Conservation (phyloP, 2,797 vertebrate species). For the Atherinosoma microstoma region DNA sequence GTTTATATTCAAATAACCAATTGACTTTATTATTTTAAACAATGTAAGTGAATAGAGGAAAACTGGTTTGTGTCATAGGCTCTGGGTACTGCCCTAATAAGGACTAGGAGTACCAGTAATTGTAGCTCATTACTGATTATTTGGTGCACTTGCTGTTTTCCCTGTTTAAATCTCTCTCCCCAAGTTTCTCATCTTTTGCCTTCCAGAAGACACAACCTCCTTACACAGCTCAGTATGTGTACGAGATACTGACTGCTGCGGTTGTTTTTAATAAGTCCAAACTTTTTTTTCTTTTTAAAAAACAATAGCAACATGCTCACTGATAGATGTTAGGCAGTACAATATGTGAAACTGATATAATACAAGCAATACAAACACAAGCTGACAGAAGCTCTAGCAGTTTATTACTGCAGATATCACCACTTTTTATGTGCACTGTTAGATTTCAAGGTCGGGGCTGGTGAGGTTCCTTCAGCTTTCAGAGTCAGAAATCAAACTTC, state of each 20-base stretch:
- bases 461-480: too few species aligned
- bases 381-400: too few species aligned
- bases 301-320: too few species aligned
- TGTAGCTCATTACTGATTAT: constrained; percentile 53
- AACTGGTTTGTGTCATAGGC: not conserved
- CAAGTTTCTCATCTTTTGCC: not conserved
- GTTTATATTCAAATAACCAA: too few species aligned
- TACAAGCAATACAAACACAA: not conserved
- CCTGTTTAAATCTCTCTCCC: constrained; percentile 32
- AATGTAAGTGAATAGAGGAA: not conserved
- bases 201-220: constrained; percentile 5
- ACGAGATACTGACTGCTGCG: not conserved
- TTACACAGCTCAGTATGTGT: not conserved
- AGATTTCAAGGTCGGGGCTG: too few species aligned
- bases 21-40: not conserved
- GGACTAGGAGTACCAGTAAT: constrained; percentile 37
- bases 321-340: too few species aligned
- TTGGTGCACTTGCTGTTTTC: constrained; percentile 49
- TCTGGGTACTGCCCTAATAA: not conserved
- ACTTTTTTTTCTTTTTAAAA: not conserved
- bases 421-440: too few species aligned
- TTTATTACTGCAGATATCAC: too few species aligned
- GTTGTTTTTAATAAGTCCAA: not conserved
- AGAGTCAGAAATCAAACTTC: not conserved
- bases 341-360: not conserved